Percentiles rank a stretch among this genome's conserved stretches.
phyloP scores from a whole-genome alignment of 2,888 invertebrate genomes.

The Rutpela maculata region DNA sequence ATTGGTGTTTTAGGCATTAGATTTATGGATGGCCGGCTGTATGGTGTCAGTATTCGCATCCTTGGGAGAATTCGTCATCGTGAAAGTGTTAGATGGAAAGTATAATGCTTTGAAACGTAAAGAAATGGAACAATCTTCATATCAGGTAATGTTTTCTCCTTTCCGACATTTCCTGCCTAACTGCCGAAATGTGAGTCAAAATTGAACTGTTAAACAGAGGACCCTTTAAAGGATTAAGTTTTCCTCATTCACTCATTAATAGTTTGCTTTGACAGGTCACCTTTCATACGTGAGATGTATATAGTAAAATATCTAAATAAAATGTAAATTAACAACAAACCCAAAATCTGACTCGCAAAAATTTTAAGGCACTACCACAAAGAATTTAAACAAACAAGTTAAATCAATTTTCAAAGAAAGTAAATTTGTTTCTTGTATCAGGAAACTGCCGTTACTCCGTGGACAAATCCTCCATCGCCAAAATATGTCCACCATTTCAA shows the following conservation, averaged over 20 bases:
- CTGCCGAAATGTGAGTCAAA: no score
- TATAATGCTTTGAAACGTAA: constrained; percentile 81
- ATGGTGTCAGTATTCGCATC: constrained; percentile 92
- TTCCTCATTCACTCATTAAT: background rate
- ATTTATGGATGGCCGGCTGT: constrained; percentile 92
- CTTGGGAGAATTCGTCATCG: constrained; percentile 88
- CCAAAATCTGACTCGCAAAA: no score
- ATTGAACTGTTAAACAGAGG: background rate
- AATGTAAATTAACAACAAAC: no score
- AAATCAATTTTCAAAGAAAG: no score
- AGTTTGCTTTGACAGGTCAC: no score
- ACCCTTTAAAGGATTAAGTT: background rate
- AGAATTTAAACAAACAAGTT: no score
- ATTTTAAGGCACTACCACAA: no score
- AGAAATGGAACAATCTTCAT: constrained; percentile 61
- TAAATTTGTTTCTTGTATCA: constrained; percentile 32
- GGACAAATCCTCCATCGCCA: constrained; percentile 59
- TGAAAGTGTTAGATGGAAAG: constrained; percentile 86
- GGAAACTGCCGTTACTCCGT: constrained; percentile 65
- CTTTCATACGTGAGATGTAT: no score
- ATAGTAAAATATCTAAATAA: no score
- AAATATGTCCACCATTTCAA: constrained; percentile 48
- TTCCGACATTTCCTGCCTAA: no score
- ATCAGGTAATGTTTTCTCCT: constrained; percentile 7
- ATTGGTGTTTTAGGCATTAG: constrained; percentile 79